These are phyloP conservation scores for Panthera tigris DNA, from an alignment of 2,113 vertebrate species.

Conservation along the genomic window DNA sequence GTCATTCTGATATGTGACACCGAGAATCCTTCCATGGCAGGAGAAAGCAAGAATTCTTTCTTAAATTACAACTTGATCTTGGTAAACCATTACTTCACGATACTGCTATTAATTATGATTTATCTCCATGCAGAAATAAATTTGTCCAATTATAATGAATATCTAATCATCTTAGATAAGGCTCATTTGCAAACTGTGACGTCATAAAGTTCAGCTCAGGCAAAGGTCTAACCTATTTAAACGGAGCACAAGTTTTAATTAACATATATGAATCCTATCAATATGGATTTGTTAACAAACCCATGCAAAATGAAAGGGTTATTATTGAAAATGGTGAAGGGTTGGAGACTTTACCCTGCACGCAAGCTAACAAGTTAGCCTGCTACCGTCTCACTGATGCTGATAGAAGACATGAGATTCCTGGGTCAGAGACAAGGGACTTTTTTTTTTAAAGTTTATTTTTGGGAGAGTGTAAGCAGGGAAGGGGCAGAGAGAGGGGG, in stretches of 20 bases:
- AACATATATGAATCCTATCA: not conserved
- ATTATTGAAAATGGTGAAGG: not conserved
- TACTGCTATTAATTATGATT: slow-evolving; percentile 26
- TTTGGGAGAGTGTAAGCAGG: too few relatives aligned
- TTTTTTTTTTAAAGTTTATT: not conserved
- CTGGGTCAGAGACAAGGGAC: not conserved
- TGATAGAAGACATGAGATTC: not conserved
- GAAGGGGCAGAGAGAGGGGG: too few relatives aligned
- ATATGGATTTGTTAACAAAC: slow-evolving; percentile 18
- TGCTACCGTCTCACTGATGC: not conserved
- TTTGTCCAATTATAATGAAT: slow-evolving; percentile 28
- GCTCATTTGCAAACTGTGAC: slow-evolving; percentile 10
- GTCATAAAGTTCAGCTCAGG: slow-evolving; percentile 23
- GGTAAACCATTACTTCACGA: slow-evolving; percentile 10
- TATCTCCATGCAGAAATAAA: slow-evolving; percentile 21
- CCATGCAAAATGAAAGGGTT: not conserved
- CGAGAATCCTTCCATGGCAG: not conserved
- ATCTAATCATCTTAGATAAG: slow-evolving; percentile 31
- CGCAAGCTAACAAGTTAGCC: not conserved
- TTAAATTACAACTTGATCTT: not conserved
- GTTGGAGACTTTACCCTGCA: not conserved
- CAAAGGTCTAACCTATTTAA: not conserved
- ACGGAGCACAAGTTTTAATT: not conserved
- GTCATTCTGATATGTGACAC: not conserved
- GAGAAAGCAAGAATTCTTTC: not conserved